Conservation (phyloP, 2,888 invertebrate species). For the Rotaria socialis region DNA sequence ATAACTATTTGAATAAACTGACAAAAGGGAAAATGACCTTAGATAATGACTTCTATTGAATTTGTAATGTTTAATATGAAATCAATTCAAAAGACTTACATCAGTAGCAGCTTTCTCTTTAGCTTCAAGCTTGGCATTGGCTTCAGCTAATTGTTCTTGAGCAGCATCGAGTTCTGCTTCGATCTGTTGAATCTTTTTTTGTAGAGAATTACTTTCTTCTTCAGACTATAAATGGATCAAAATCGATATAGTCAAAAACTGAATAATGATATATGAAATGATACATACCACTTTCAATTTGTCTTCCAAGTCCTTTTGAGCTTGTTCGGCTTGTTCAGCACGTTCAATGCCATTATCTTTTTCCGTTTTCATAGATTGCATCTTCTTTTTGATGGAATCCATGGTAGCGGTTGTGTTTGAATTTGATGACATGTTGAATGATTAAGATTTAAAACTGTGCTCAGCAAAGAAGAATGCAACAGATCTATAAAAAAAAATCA, state of each 20-base stretch:
- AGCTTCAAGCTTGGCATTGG: slow-evolving; percentile 93
- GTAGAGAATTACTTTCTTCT: slow-evolving; percentile 93
- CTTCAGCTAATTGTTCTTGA: slow-evolving; percentile 88
- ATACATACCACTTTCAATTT: slow-evolving; percentile 65
- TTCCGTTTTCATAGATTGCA: slow-evolving; percentile 99
- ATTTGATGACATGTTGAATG: not conserved
- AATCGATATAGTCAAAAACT: not conserved
- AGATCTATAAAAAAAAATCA: not conserved
- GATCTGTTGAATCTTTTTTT: slow-evolving; percentile 98
- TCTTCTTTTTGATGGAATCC: slow-evolving; percentile 99
- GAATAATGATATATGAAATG: no score
- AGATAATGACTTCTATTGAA: no score
- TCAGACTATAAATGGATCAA: slow-evolving; percentile 62
- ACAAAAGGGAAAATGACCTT: not conserved
- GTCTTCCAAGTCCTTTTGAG: slow-evolving; percentile 71
- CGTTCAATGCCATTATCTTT: slow-evolving; percentile 97
- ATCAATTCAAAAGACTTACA: slow-evolving; percentile 68
- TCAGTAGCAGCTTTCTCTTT: slow-evolving; percentile 77
- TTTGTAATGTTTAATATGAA: not conserved
- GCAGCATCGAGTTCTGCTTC: slow-evolving; percentile 98
- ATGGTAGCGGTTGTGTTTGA: slow-evolving; percentile 63
- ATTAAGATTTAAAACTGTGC: not conserved
- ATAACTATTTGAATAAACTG: not conserved
- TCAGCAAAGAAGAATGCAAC: not conserved
- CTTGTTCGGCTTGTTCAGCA: slow-evolving; percentile 92